phyloP scores from a whole-genome alignment of 2,113 vertebrate species.

The Heterotilapia buettikoferi region DNA sequence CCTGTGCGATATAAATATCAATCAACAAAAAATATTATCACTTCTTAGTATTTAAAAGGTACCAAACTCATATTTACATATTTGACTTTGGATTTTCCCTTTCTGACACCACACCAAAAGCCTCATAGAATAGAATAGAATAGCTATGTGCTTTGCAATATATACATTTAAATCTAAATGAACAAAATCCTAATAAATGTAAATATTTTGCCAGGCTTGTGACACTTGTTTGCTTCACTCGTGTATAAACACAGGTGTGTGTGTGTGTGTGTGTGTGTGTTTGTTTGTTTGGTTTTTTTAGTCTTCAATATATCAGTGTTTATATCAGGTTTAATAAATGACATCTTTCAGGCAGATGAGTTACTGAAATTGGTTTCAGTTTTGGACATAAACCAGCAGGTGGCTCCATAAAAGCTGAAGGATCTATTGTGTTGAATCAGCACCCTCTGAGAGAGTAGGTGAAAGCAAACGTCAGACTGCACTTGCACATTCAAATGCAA shows the following conservation, averaged over 20 bases:
- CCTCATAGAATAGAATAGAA: background rate
- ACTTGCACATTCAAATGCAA: background rate
- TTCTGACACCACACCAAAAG: background rate
- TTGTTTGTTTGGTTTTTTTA: background rate
- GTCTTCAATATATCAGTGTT: background rate
- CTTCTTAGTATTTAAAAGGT: background rate
- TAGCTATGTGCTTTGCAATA: background rate
- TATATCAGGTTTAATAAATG: background rate
- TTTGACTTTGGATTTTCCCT: background rate
- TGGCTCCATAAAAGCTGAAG: background rate
- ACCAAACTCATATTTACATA: background rate
- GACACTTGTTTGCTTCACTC: background rate
- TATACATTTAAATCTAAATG: background rate
- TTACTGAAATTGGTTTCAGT: background rate
- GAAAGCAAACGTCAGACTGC: background rate
- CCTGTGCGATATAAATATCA: background rate
- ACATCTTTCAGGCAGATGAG: background rate
- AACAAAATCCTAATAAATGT: background rate
- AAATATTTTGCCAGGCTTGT: background rate
- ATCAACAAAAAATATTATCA: rapidly evolving
- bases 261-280: background rate
- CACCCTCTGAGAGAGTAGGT: background rate
- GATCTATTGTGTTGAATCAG: background rate
- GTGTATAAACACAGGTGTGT: background rate
- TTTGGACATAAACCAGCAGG: background rate